Conservation (phyloP, 2,797 vertebrate species). For the Intellagama lesueurii region DNA sequence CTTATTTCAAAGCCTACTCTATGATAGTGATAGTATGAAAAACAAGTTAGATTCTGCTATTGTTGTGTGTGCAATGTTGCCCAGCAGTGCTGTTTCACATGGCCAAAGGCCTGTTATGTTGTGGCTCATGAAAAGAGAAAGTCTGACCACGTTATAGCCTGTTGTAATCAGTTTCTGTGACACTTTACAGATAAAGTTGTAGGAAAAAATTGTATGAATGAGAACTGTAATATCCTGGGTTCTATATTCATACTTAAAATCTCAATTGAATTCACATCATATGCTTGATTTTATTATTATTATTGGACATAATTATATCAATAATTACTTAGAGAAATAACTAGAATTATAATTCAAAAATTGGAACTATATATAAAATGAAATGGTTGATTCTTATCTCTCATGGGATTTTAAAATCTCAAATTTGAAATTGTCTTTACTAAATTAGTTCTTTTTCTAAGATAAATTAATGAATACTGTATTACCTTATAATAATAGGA, state of each 20-base stretch:
- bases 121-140: too few relatives aligned
- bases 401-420: conserved; percentile 19
- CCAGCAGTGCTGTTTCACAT: too few relatives aligned
- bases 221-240: conserved; percentile 9
- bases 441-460: conserved; percentile 4
- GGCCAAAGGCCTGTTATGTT: too few relatives aligned
- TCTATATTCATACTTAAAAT: conserved; percentile 47
- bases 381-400: conserved; percentile 1
- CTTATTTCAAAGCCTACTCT: too few relatives aligned
- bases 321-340: conserved; percentile 7
- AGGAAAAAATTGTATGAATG: conserved; percentile 45
- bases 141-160: too few relatives aligned
- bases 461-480: background rate
- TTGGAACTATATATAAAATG: conserved; percentile 12
- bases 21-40: too few relatives aligned
- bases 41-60: too few relatives aligned
- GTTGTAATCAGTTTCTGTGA: too few relatives aligned
- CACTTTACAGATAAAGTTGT: conserved; percentile 35
- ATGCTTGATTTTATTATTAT: conserved; percentile 16
- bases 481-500: background rate
- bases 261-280: conserved; percentile 10
- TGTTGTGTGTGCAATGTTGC: too few relatives aligned
- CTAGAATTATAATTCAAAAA: conserved; percentile 22
- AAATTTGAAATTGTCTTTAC: conserved; percentile 8
- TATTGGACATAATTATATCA: conserved; percentile 18